Conservation (phyloP, 2,797 vertebrate genomes). For the Poecilia velifera region DNA sequence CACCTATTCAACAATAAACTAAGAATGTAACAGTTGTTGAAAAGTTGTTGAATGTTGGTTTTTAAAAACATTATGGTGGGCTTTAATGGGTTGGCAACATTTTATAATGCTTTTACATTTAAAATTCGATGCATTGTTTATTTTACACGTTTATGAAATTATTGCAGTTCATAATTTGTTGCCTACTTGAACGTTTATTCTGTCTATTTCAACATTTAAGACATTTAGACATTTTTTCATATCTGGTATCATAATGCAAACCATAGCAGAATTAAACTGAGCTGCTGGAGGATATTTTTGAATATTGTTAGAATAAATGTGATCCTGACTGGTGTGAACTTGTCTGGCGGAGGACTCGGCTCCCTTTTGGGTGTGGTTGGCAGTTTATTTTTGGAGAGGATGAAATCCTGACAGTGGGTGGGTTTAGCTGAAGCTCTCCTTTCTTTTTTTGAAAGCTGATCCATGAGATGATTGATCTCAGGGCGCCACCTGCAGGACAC, state of each 20-base stretch:
- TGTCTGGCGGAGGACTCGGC: slow-evolving; percentile 76
- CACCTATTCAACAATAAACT: no score
- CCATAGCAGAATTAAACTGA: background rate
- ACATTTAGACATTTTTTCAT: background rate
- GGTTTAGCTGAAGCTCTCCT: slow-evolving; percentile 65
- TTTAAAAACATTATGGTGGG: background rate
- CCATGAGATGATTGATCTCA: slow-evolving; percentile 81
- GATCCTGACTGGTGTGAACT: slow-evolving; percentile 81
- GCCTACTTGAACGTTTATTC: background rate
- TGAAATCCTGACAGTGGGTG: slow-evolving; percentile 86
- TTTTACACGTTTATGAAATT: background rate
- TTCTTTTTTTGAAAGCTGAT: slow-evolving; percentile 69
- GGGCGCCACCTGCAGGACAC: slow-evolving; percentile 85
- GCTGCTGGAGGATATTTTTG: background rate
- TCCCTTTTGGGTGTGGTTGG: slow-evolving; percentile 78
- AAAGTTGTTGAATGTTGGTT: no score
- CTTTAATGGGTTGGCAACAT: background rate
- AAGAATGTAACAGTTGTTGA: no score
- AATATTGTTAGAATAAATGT: background rate
- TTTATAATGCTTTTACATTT: no score
- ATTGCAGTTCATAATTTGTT: background rate
- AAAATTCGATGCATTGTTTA: background rate
- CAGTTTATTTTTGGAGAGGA: slow-evolving; percentile 83
- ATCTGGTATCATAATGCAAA: background rate
- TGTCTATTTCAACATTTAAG: background rate